Conservation (phyloP, 2,888 invertebrate genomes). For the Xylota sylvarum region DNA sequence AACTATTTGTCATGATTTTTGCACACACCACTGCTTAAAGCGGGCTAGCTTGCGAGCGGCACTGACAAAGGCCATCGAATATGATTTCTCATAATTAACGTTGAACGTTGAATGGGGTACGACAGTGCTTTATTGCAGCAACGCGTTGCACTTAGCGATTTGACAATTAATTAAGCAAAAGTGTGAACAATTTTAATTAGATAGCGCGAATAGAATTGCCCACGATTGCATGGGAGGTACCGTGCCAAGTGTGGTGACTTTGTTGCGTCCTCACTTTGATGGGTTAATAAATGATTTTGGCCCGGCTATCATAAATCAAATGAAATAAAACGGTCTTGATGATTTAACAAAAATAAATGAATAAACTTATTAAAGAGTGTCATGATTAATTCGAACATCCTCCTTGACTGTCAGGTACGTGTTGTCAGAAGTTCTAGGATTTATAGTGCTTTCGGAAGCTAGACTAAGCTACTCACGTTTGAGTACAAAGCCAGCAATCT, state of each 20-base stretch:
- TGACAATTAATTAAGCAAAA: conserved; percentile 84
- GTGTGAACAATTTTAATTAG: conserved; percentile 85
- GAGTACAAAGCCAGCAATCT: no score
- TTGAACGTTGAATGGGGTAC: conserved; percentile 51
- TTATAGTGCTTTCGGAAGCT: no score
- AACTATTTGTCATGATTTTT: conserved; percentile 69
- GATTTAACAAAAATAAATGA: not conserved
- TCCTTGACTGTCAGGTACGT: no score
- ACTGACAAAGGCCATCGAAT: conserved; percentile 64
- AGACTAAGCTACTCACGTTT: no score
- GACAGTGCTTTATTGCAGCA: conserved; percentile 41
- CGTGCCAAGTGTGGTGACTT: conserved; percentile 42
- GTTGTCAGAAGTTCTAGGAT: no score
- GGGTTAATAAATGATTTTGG: conserved; percentile 44
- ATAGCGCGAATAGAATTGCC: conserved; percentile 57
- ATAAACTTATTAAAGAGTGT: not conserved
- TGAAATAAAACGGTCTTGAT: not conserved
- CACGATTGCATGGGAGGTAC: conserved; percentile 35
- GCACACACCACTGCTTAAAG: conserved; percentile 33
- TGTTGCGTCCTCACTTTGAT: conserved; percentile 36
- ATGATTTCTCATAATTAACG: conserved; percentile 69
- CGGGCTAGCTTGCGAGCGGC: conserved; percentile 37
- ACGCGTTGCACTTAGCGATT: conserved; percentile 80
- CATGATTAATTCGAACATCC: not conserved
- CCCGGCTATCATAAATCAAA: conserved; percentile 31